phyloP scores from a whole-genome alignment of 2,113 vertebrate genomes.

The Pteropus alecto region DNA sequence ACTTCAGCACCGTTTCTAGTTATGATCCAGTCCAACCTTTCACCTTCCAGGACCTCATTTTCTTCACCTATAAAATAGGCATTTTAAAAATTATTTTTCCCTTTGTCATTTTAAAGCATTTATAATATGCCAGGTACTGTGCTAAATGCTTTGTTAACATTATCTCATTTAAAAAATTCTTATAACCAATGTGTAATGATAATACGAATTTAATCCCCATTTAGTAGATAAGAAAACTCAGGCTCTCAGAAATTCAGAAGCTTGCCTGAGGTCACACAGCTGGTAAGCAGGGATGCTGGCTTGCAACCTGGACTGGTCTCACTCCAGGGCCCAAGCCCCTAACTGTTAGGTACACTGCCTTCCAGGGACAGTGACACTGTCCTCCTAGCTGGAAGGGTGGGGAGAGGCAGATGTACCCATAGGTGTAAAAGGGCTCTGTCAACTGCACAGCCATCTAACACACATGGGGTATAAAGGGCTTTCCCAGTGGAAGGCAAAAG shows the following conservation, averaged over 20 bases:
- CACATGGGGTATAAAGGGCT: not conserved
- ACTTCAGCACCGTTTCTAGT: rapidly evolving
- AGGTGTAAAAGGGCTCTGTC: not conserved
- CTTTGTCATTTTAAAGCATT: not conserved
- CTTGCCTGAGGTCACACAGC: not conserved
- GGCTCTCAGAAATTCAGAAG: not conserved
- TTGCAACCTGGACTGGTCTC: not conserved
- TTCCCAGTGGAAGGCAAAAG: not conserved
- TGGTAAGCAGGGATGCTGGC: not conserved
- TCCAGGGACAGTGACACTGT: not conserved
- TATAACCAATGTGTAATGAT: not conserved
- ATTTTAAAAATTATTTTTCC: not conserved
- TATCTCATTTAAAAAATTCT: not conserved
- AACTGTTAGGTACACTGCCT: not conserved
- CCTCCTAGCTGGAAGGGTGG: not conserved
- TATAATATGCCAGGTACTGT: not conserved
- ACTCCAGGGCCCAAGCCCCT: too few relatives aligned
- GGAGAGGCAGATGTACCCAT: not conserved
- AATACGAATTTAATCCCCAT: not conserved
- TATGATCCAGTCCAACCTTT: not conserved
- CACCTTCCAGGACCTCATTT: not conserved
- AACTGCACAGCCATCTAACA: not conserved
- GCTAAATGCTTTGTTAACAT: not conserved
- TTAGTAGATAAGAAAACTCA: not conserved
- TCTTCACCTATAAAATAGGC: not conserved